These are phyloP conservation scores for Dryobotodes eremita DNA, from an alignment of 2,888 invertebrate species.

Conservation along the genomic window DNA sequence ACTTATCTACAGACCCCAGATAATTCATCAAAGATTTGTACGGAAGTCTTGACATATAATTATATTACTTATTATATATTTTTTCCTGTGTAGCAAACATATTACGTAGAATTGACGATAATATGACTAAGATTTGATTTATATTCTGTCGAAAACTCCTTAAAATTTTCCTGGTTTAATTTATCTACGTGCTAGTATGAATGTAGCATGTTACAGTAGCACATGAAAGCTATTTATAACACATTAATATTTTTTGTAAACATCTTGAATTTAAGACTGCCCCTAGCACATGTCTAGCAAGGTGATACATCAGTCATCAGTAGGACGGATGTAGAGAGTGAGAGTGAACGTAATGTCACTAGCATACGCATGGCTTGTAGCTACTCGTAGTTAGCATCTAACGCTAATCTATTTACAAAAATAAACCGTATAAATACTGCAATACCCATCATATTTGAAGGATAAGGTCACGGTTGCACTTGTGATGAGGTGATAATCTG, in stretches of 20 bases:
- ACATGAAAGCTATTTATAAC: too few species aligned
- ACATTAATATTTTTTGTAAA: background rate
- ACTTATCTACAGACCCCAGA: background rate
- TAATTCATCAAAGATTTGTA: background rate
- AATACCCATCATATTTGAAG: constrained; percentile 13
- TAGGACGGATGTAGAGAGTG: background rate
- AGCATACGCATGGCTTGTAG: background rate
- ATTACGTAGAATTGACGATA: background rate
- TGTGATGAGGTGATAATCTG: constrained; percentile 21
- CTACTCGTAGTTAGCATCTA: background rate
- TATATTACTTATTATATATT: too few species aligned
- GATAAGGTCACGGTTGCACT: constrained; percentile 25
- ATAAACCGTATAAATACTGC: background rate
- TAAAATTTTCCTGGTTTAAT: too few species aligned
- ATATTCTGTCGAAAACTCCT: background rate
- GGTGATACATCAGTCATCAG: background rate
- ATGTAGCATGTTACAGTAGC: too few species aligned
- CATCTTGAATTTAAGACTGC: background rate
- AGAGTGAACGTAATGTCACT: too few species aligned
- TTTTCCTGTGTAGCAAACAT: background rate
- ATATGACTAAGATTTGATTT: background rate
- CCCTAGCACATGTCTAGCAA: background rate
- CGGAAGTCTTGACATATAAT: background rate
- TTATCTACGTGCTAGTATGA: too few species aligned
- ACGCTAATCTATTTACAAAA: background rate